Percentiles rank a stretch among this genome's conserved stretches.
Conservation (phyloP, 1,140 invertebrate species). For the Drosophila persimilis region DNA sequence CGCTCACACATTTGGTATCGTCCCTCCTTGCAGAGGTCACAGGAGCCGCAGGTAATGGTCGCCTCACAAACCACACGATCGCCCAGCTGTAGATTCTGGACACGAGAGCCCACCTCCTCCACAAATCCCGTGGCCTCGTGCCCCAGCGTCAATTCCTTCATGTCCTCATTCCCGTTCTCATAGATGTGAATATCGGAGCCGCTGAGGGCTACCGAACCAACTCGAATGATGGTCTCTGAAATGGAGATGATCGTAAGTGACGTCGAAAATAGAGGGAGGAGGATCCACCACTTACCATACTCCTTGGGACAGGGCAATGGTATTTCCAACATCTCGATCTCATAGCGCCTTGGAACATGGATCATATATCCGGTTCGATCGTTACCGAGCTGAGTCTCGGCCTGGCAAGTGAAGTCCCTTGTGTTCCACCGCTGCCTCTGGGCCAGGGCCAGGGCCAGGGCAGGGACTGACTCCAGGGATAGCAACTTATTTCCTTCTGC, state of each 20-base stretch:
- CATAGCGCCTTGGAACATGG: too few relatives aligned
- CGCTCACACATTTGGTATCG: constrained; percentile 67
- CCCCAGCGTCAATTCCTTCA: constrained; percentile 59
- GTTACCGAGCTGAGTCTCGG: too few relatives aligned
- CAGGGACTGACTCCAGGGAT: neutral
- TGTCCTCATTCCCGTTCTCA: constrained; percentile 52
- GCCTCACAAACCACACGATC: constrained; percentile 73
- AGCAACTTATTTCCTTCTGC: constrained; percentile 51
- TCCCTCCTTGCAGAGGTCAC: constrained; percentile 68
- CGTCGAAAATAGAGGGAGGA: too few relatives aligned
- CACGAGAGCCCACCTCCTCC: constrained; percentile 55
- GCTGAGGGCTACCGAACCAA: constrained; percentile 34
- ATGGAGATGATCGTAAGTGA: too few relatives aligned
- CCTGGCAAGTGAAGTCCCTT: too few relatives aligned
- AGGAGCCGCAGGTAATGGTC: constrained; percentile 68
- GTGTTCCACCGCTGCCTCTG: too few relatives aligned
- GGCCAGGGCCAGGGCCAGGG: constrained; percentile 15
- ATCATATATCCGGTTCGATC: too few relatives aligned
- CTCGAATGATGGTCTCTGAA: constrained; percentile 24
- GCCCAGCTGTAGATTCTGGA: constrained; percentile 55
- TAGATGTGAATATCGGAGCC: constrained; percentile 74
- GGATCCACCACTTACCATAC: constrained; percentile 36
- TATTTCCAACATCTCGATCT: too few relatives aligned
- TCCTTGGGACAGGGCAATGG: constrained; percentile 20
- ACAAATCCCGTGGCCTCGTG: constrained; percentile 73